Evolutionary conservation across 2,888 invertebrate species (phyloP), one percentile per base, ranked within the genome.

Genomic region (Catotricha subobsoleta): DNA sequence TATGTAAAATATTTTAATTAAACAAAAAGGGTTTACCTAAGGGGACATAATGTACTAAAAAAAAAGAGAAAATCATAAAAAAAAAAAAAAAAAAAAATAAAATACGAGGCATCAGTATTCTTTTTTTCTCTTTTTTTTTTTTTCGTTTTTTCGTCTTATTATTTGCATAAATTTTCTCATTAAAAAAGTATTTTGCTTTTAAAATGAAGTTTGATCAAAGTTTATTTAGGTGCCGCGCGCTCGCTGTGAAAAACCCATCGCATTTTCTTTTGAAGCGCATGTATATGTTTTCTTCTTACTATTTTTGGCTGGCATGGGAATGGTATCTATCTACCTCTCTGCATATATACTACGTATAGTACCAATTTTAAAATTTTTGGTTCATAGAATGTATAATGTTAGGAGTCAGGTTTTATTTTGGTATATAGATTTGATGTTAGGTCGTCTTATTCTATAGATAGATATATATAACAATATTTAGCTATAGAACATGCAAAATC

Each of bases 121-220:
- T 13, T 30, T 30, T 3, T 12, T 33, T 33, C 2, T 33, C 12
- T 33, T 9, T 33, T 34, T 34, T 33, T 34, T 25, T 8, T 10
- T 25, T 25, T 25, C 25, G 10, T 25, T 25, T 6, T 6, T 6
- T 34, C 34, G 21, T 34, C 34, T 20, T 21, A 34, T 40, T 43
- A 36, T 44, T 44, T 44, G 44, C 39, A 44, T 44, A 42, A 44
- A 42, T 44, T 44, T 40, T 38, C 37, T 44, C 42, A 43, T 43
- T 43, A 43, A 37, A 39, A 40, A 33, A 27, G 28, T 27, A 27
- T 23, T 29, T 40, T 34, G 33, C 34, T 33, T 40, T 33, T 18
- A 7, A 13, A 20, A 27, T 20, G n/a, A 18, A 21, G 16, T 18
- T 37, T 30, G n/a, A n/a, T 25, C 25, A 21, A 34, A 34, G 34